Conservation (phyloP, 2,888 invertebrate species). For the Belgica antarctica region DNA sequence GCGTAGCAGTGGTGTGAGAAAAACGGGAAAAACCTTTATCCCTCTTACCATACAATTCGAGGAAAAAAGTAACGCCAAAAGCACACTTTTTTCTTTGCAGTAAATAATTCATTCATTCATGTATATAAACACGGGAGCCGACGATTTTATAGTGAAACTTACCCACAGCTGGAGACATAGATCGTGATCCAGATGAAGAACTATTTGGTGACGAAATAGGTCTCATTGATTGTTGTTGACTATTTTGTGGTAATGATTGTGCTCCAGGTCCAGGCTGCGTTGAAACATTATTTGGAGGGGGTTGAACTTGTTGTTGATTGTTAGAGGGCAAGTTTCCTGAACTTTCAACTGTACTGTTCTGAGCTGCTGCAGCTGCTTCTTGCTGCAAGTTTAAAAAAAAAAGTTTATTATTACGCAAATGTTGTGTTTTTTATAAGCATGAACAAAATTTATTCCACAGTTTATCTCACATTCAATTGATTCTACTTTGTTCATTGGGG, state of each 20-base stretch:
- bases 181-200: slow-evolving; percentile 89
- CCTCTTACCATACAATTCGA: neutral
- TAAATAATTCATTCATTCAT: neutral
- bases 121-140: neutral
- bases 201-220: slow-evolving; percentile 92
- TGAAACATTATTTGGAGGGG: slow-evolving; percentile 22
- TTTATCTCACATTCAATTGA: no score
- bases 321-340: slow-evolving; percentile 19
- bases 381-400: slow-evolving; percentile 25
- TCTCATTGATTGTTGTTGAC: slow-evolving; percentile 77
- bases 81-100: neutral
- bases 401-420: slow-evolving; percentile 4
- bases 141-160: slow-evolving; percentile 58
- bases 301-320: slow-evolving; percentile 19
- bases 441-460: no score
- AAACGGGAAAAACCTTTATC: neutral
- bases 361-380: slow-evolving; percentile 42
- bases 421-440: no score
- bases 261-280: slow-evolving; percentile 46
- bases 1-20: neutral
- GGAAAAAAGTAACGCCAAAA: neutral
- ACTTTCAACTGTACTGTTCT: slow-evolving; percentile 35
- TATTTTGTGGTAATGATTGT: slow-evolving; percentile 59
- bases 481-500: slow-evolving; percentile 10
- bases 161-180: slow-evolving; percentile 98